Percentiles rank a stretch among this genome's conserved stretches.
Evolutionary conservation across 2,888 invertebrate genomes (phyloP).

Genomic region (Lacanobia oleracea): DNA sequence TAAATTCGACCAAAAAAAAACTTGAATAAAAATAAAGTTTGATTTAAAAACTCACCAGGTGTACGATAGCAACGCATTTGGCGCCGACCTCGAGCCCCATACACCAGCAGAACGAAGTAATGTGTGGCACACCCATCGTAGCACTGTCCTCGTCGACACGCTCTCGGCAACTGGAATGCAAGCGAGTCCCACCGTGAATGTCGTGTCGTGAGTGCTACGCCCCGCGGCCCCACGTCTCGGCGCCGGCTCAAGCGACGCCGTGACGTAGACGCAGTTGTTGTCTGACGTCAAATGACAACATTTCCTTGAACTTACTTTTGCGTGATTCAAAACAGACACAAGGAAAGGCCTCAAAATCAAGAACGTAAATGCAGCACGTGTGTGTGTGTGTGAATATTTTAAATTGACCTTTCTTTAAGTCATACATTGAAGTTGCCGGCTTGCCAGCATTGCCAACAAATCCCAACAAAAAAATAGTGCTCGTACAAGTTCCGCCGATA

Average conservation of each 20-base stretch:
- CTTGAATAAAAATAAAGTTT: constrained; percentile 8
- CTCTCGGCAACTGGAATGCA: constrained; percentile 70
- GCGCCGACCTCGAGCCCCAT: constrained; percentile 83
- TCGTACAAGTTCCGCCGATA: background rate
- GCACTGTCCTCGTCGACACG: constrained; percentile 36
- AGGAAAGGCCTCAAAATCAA: constrained; percentile 53
- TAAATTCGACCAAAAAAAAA: background rate
- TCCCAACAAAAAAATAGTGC: background rate
- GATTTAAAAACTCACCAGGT: constrained; percentile 75
- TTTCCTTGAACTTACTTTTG: constrained; percentile 23
- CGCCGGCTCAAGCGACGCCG: constrained; percentile 4
- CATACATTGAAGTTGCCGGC: constrained; percentile 2
- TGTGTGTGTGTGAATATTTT: constrained; percentile 29
- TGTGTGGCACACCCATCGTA: constrained; percentile 82
- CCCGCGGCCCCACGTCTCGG: background rate
- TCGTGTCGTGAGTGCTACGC: constrained; percentile 37
- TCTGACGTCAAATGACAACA: constrained; percentile 45
- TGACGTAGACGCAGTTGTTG: constrained; percentile 46
- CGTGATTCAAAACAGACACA: background rate
- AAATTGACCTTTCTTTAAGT: constrained; percentile 6
- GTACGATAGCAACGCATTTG: constrained; percentile 77
- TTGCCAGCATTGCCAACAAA: background rate
- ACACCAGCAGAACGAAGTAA: constrained; percentile 86
- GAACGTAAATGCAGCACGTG: background rate
- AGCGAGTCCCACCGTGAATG: constrained; percentile 13